A percentile compares a stretch with the other conserved stretches of the same genome.
Evolutionary conservation across 2,888 invertebrate genomes (phyloP).

Genomic region (Catocala nupta): DNA sequence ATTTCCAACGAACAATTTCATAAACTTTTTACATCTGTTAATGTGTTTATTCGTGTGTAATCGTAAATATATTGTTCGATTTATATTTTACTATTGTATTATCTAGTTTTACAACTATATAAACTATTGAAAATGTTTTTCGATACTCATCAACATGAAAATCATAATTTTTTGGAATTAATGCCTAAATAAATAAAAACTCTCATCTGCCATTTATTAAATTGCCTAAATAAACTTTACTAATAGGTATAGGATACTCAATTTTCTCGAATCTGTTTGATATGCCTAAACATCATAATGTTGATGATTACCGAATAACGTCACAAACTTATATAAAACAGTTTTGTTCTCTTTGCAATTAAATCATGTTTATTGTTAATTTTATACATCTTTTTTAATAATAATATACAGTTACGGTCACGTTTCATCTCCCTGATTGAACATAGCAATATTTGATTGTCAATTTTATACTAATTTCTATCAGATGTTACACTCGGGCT

Average conservation of each 20-base stretch:
- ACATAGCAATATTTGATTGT: conserved; percentile 13
- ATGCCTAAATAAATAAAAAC: too few relatives aligned
- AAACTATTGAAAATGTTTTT: conserved; percentile 40
- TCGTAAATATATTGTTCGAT: conserved; percentile 56
- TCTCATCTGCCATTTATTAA: too few relatives aligned
- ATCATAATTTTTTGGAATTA: background rate
- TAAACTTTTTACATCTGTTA: conserved; percentile 53
- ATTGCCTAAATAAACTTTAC: too few relatives aligned
- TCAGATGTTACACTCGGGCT: conserved; percentile 7
- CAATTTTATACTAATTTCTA: conserved; percentile 27
- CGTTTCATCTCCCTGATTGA: conserved; percentile 19
- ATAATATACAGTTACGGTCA: conserved; percentile 22
- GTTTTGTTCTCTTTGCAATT: conserved; percentile 11
- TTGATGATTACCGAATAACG: conserved; percentile 30
- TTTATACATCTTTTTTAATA: conserved; percentile 29
- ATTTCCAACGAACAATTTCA: conserved; percentile 78
- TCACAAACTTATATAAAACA: conserved; percentile 16
- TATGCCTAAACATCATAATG: background rate
- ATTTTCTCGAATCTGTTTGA: background rate
- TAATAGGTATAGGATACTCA: too few relatives aligned
- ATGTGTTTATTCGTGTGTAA: conserved; percentile 61
- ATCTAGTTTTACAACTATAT: conserved; percentile 40
- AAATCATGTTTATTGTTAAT: conserved; percentile 25
- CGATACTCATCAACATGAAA: conserved; percentile 25
- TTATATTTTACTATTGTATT: conserved; percentile 54